Base-by-base conservation (phyloP, 2,888 invertebrate species). In the Cheilosia urbana region DNA sequence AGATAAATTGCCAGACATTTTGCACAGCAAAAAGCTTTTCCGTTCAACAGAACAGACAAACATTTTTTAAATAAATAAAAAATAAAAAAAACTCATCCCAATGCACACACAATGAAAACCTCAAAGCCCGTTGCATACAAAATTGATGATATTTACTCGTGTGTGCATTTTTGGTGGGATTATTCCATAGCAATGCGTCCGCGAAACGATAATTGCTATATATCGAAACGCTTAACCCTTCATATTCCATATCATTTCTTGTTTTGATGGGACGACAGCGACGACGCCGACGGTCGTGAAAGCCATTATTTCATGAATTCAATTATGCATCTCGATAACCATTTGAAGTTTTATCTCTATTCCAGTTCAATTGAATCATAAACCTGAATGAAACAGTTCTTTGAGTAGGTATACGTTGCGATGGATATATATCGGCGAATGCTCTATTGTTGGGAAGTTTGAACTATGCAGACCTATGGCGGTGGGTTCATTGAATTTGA, bases 331-430 rank as follows among this genome's bases (percentile, higher is more conserved):
- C 19, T 37, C 63, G 63, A 76, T 81, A 81, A 76, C 63, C 63
- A 69, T 81, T 81, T 81, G 69, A 76, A 65, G 51, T 63, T 81
- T 81, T 81, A 81, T 81, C 81, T 76, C 76, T 81, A 81, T 81
- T 81, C 81, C 81, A 81, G 81, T 81, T 81, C 81, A 71, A 69
- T 81, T 71, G 69, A 81, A 76, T 63, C 65, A 69, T 69, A 68
- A 76, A 66, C 49, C 72, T 49, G 21, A 62, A 53, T 49, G 21
- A 34, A 57, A 34, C 45, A 45, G 15, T n/a, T 45, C 45, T 45
- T 45, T 17, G 13, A 4, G 7, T 27, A 37, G 37, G 13, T 37
- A 37, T 13, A 13, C 37, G 37, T 37, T 37, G 13, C 13, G 37
- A 13, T 37, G 13, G 4, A 34, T 34, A 13, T 3, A 11, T 37